Evolutionary conservation across 2,888 invertebrate species (phyloP), one percentile per base, ranked within the genome.

Genomic region (Diarsia brunnea): DNA sequence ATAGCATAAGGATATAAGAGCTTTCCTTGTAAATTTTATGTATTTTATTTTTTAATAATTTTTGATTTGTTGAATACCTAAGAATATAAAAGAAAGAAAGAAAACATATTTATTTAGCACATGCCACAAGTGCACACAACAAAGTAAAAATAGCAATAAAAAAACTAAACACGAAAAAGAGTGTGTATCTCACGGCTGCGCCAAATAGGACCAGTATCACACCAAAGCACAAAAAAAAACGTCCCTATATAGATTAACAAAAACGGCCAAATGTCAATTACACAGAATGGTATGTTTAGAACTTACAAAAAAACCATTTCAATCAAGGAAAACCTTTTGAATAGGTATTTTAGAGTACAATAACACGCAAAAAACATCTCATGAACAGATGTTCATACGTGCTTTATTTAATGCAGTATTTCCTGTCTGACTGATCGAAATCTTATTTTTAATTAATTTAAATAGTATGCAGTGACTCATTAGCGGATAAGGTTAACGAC

Each of bases 371-470:
- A n/a, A 76, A 69, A 14, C 24, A 19, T 16, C 31, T 51, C 21
- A 19, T 14, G 19, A 8, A 47, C 38, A n/a, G n/a, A n/a, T n/a
- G n/a, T n/a, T n/a, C n/a, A 69, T 38, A 19, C n/a, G 47, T 27
- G 53, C 27, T 78, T 63, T 51, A 47, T 77, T 69, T 45, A 61
- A 55, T 69, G 47, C 12, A 53, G 27, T 55, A 43, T 78, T 77
- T 77, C 78, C 78, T 78, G 76, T 61, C n/a, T 19, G 51, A 61
- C 45, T 19, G 47, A 69, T 78, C 45, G 45, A 47, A 69, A 68
- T 68, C 12, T 38, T 77, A 24, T 53, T 43, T 8, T 38, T 12
- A 27, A 60, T 24, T 43, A 43, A 24, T 21, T 66, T 51, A 49
- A 69, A 14, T 45, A 51, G 14, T 65, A 75, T 75, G 24, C 43